Base-by-base conservation (phyloP, 2,797 vertebrate genomes). In the Gobio occitaniae region DNA sequence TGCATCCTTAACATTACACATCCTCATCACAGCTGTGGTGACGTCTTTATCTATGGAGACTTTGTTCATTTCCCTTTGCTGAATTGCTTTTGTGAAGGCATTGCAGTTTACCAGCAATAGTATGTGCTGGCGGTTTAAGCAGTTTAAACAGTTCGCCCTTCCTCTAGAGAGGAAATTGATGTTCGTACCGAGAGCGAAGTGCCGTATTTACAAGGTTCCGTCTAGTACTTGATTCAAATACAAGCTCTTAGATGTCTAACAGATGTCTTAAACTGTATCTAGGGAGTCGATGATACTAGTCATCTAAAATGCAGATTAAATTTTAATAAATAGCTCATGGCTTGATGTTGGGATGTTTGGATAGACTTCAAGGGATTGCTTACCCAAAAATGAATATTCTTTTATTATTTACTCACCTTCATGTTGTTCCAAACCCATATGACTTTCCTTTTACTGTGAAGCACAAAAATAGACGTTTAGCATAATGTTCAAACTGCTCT, bases 181-280 rank as follows among this genome's bases (percentile, higher is more conserved):
- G 61, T 21, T 50, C 16, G 2, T 47, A 63, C 15, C 2, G 10
- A 44, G 52, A 59, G 52, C 47, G 29, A 74, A 82, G 17, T 47
- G 25, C 12, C 17, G 2, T 50, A 48, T 38, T 63, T 48, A 50
- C 19, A 54, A 56, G 11, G 4, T n/a, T 77, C 15, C 1, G 21
- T 29, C 48, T 8, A 56, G 36, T 44, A 6, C 48, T 68, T 68
- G 38, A 56, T 78, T 69, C 38, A 3, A 19, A 6, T 47, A 69
- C 63, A 78, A 44, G 48, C 74, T 77, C n/a, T 77, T 69, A 66
- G 36, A 41, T 77, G 63, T 54, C 25, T 83, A 47, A 65, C 69
- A 83, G 50, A 65, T 52, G 38, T 68, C 48, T 84, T 41, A 47
- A 84, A 56, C 48, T 69, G 38, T 78, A n/a, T 47, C 50, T 69